Percentiles rank a stretch among this genome's conserved stretches.
phyloP scores from a whole-genome alignment of 2,797 vertebrate species.

The Caiman crocodilus region DNA sequence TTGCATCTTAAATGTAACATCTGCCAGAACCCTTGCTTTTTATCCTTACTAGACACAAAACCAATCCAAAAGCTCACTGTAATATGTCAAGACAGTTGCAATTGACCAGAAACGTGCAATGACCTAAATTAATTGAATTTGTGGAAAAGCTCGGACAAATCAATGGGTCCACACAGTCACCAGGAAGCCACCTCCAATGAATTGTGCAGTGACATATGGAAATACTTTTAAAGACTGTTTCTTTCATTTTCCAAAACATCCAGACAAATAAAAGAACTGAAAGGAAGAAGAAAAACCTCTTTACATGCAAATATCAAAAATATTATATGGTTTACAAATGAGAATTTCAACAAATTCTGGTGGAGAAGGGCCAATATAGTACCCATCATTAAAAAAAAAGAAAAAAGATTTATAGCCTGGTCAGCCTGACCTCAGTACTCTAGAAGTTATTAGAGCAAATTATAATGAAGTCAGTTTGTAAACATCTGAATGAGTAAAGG shows the following conservation, averaged over 20 bases:
- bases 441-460: too few relatives aligned
- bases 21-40: not conserved
- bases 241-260: not conserved
- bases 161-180: not conserved
- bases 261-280: not conserved
- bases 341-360: not conserved
- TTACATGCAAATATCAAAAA: not conserved
- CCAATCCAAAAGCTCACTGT: not conserved
- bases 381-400: too few relatives aligned
- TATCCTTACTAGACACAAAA: not conserved
- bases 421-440: too few relatives aligned
- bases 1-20: not conserved
- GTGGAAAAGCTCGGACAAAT: slow-evolving; percentile 39
- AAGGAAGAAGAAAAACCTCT: not conserved
- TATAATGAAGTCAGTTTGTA: too few relatives aligned
- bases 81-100: not conserved
- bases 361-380: too few relatives aligned
- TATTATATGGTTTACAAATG: not conserved
- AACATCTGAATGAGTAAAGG: too few relatives aligned
- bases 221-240: not conserved
- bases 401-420: too few relatives aligned
- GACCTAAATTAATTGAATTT: slow-evolving; percentile 1
- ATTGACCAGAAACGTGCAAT: slow-evolving; percentile 13
- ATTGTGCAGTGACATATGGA: not conserved
- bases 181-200: not conserved